Evolutionary conservation across 2,888 invertebrate genomes (phyloP).

Genomic region (Epistrophe eligans): DNA sequence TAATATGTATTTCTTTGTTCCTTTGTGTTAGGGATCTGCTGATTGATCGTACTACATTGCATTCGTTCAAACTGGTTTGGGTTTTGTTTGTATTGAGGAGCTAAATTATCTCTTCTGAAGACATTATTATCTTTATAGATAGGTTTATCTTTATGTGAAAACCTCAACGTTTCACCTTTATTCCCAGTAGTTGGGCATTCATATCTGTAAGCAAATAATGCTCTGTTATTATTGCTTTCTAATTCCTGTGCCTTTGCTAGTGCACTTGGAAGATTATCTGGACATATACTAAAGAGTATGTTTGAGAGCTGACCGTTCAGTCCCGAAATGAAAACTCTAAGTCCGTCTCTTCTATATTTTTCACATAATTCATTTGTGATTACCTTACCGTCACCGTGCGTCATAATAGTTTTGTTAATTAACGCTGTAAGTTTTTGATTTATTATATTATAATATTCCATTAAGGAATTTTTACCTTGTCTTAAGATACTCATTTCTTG

Average conservation of each 20-base stretch:
- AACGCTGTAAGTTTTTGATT: constrained; percentile 15
- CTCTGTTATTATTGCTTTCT: background rate
- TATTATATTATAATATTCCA: constrained; percentile 10
- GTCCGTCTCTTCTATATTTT: constrained; percentile 22
- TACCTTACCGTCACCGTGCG: constrained; percentile 17
- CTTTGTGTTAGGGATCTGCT: constrained; percentile 14
- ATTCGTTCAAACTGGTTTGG: constrained; percentile 22
- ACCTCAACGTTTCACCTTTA: background rate
- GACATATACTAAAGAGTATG: constrained; percentile 9
- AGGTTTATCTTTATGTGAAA: constrained; percentile 31
- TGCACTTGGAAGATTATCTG: constrained; percentile 3
- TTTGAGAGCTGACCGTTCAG: constrained; percentile 22
- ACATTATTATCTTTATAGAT: constrained; percentile 27
- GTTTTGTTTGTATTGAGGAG: constrained; percentile 24
- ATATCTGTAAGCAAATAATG: background rate
- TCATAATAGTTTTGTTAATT: constrained; percentile 31
- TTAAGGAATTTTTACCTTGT: constrained; percentile 39
- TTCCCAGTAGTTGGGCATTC: background rate
- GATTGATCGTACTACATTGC: constrained; percentile 25
- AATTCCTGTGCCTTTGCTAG: constrained; percentile 1
- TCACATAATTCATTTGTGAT: constrained; percentile 28
- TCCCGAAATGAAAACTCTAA: constrained; percentile 27
- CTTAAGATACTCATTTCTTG: constrained; percentile 53
- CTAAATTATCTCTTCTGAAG: constrained; percentile 25
- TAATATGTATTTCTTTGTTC: constrained; percentile 19